Base-by-base conservation (phyloP, 1,140 invertebrate genomes). In the Belonocnema kinseyi region DNA sequence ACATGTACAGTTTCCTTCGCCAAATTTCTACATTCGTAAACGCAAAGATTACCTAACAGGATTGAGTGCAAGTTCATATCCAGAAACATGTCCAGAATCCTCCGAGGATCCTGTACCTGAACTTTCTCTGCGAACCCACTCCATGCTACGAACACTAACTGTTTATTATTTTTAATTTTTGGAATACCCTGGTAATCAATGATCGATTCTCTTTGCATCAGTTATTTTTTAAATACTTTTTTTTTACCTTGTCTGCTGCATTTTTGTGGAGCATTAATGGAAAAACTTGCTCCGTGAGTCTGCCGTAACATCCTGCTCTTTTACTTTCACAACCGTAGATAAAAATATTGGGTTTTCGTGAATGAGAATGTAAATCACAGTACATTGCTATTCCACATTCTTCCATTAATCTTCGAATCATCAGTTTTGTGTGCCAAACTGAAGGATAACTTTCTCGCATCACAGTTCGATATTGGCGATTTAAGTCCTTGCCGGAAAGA, bases 361-460 rank as follows among this genome's bases (percentile, higher is more conserved):
- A 99, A 92, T 99, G 98, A 53, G 97, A 97, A 90, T 99, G 98
- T 81, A 98, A 94, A 93, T 99, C 98, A 89, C 98, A 98, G 88
- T 97, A 99, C 92, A 99, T 95, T 77, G 96, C 95, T 26, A 98
- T 97, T 70, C 97, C 97, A 88, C 96, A 96, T 92, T 98, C 97
- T 88, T 98, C 97, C 88, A 97, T 94, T 85, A 97, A 92, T 91
- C 96, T 95, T 88, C 95, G 93, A 80, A 97, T 95, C 95, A 97
- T 95, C 73, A 96, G 92, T 92, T 97, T 99, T 8, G 97, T 96
- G 90, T 99, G 97, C 95, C 97, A 99, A 80, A 99, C 97, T 26
- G 97, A 95, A 50, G 98, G 98, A 92, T 97, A 97, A 56, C 96
- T 96, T 89, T 97, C 96, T 82, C 96, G 92, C 86, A 97, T 96